Conservation (phyloP, 2,797 vertebrate genomes). For the Nannoperca australis region DNA sequence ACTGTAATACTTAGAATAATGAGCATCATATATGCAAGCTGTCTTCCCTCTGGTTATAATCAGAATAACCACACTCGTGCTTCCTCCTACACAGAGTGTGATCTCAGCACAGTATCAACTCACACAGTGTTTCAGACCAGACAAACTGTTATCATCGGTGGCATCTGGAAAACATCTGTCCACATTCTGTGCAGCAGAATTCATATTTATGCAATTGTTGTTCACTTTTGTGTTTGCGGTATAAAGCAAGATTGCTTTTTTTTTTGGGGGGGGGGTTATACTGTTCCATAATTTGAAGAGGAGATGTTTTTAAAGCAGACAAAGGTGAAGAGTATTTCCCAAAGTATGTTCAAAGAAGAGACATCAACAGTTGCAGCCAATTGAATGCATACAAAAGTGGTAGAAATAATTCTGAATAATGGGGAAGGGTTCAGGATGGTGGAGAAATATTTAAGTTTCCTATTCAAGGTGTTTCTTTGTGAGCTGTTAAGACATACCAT, state of each 20-base stretch:
- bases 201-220: constrained; percentile 17
- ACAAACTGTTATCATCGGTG: constrained; percentile 27
- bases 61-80: constrained; percentile 57
- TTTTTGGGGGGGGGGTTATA: neutral
- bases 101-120: constrained; percentile 24
- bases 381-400: constrained; percentile 36
- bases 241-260: neutral
- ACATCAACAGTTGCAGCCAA: constrained; percentile 29
- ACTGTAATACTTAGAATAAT: constrained; percentile 59
- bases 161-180: constrained; percentile 56
- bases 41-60: constrained; percentile 66
- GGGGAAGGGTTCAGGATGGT: neutral
- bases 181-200: constrained; percentile 25
- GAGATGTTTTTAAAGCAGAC: constrained; percentile 38
- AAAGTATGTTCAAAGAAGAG: constrained; percentile 39
- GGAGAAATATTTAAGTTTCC: constrained; percentile 8
- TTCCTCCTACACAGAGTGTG: constrained; percentile 58
- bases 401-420: constrained; percentile 12
- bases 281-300: constrained; percentile 19
- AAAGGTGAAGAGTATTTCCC: constrained; percentile 31
- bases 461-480: neutral
- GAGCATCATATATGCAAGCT: constrained; percentile 61
- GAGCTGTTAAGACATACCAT: neutral
- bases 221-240: constrained; percentile 12
- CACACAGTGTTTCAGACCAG: constrained; percentile 19